Evolutionary conservation across 2,113 vertebrate species (phyloP), one percentile per base, ranked within the genome.

Genomic region (Pterocles gutturalis): DNA sequence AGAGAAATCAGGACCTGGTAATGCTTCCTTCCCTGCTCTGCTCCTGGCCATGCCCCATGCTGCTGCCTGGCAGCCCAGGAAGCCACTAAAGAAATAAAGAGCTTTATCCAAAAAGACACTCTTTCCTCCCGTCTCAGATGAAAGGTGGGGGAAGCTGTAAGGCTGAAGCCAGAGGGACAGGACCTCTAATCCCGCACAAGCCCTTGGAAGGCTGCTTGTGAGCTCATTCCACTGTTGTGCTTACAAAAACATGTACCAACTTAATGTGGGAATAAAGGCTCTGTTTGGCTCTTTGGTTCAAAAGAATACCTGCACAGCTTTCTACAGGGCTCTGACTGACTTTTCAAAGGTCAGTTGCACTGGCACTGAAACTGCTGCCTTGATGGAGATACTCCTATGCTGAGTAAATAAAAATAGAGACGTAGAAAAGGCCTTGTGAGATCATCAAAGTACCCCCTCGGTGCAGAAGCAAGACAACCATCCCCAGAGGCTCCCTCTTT

Each of bases 361-460:
- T 12, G 26, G 15, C 36, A 41, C 9, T 92, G 41, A 41, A 41
- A 41, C 33, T 38, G 5, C 54, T 45, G 55, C 55, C 57, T 54
- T 31, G 62, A 48, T 31, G 80, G 38, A 69, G 1, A 0, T 34
- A 19, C n/a, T 83, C 34, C 34, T 38, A 10, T 8, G 33, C 22
- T 57, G 54, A 33, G 60, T 26, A 55, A 78, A 61, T 36, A n/a
- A 51, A 82, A 83, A 22, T 0, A 2, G 34, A 77, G 43, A 48
- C 17, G 62, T 80, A 67, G 57, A 36, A 94, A 46, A 80, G 34
- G 57, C 9, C 29, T 65, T 1, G 0, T 0, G 13, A 54, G 36
- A 66, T n/a, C 4, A 36, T 18, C 58, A 15, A 36, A 43, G 34
- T 49, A 53, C 1, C 6, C 4, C 13, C 19, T 57, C 0, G 0